phyloP scores from a whole-genome alignment of 2,113 vertebrate genomes.

The Leucopsar rothschildi region DNA sequence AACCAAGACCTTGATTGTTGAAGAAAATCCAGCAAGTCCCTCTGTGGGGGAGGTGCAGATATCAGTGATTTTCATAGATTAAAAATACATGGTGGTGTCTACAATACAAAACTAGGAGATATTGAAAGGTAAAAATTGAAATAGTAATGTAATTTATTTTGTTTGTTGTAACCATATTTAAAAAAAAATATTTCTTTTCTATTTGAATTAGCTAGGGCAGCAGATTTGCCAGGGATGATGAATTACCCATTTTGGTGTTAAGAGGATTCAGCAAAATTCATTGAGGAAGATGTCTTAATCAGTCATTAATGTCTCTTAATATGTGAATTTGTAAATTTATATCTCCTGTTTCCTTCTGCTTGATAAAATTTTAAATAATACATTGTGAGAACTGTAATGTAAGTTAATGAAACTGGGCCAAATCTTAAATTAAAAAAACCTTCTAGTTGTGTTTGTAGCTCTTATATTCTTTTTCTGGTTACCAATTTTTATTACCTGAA shows the following conservation, averaged over 20 bases:
- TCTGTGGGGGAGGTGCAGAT: accelerated
- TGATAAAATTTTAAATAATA: not conserved
- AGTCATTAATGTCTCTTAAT: not conserved
- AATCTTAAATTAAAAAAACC: not conserved
- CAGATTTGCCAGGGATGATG: not conserved
- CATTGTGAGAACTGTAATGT: not conserved
- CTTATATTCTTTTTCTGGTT: not conserved
- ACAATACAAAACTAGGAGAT: not conserved
- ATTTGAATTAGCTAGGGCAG: not conserved
- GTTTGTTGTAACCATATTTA: not conserved
- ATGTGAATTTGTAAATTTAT: not conserved
- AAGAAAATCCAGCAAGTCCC: not conserved
- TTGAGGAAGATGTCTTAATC: not conserved
- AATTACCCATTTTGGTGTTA: not conserved
- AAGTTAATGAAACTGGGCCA: not conserved
- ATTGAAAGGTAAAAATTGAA: not conserved
- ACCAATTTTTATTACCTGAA: not conserved
- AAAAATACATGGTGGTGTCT: not conserved
- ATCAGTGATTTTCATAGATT: not conserved
- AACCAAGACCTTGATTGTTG: not conserved
- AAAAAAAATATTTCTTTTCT: not conserved
- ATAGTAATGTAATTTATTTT: not conserved
- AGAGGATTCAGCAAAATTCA: not conserved
- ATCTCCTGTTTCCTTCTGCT: not conserved
- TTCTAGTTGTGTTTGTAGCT: not conserved